phyloP scores from a whole-genome alignment of 2,113 vertebrate species.

The Balaeniceps rex region DNA sequence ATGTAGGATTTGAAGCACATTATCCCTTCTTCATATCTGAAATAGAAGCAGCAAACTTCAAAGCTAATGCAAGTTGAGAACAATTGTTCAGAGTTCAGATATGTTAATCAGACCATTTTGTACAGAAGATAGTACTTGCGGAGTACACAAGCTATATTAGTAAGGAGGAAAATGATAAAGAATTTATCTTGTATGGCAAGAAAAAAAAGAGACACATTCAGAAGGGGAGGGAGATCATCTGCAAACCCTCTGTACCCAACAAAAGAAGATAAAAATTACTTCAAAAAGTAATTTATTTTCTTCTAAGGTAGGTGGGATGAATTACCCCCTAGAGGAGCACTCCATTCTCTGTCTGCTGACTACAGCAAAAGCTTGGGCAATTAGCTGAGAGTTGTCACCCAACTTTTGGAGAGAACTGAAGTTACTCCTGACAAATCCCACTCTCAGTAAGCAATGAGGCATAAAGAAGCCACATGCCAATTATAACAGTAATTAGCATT shows the following conservation, averaged over 20 bases:
- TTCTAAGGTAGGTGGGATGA: constrained; percentile 13
- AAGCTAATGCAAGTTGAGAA: constrained; percentile 38
- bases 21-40: constrained; percentile 31
- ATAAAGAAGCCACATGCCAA: not conserved
- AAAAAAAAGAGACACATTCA: not conserved
- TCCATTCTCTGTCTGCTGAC: constrained; percentile 10
- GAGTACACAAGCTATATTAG: constrained; percentile 14
- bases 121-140: not conserved
- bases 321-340: not conserved
- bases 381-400: not conserved
- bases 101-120: constrained; percentile 41
- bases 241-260: not conserved
- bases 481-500: not conserved
- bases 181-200: not conserved
- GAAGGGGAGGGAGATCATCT: not conserved
- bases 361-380: not conserved
- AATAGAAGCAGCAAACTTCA: constrained; percentile 54
- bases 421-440: not conserved
- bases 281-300: not conserved
- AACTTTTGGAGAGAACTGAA: not conserved
- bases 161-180: not conserved
- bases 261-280: constrained; percentile 4
- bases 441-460: not conserved
- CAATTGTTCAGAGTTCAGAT: constrained; percentile 42
- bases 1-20: not conserved